Conservation (phyloP, 2,797 vertebrate genomes). For the Yasuhikotakia modesta region DNA sequence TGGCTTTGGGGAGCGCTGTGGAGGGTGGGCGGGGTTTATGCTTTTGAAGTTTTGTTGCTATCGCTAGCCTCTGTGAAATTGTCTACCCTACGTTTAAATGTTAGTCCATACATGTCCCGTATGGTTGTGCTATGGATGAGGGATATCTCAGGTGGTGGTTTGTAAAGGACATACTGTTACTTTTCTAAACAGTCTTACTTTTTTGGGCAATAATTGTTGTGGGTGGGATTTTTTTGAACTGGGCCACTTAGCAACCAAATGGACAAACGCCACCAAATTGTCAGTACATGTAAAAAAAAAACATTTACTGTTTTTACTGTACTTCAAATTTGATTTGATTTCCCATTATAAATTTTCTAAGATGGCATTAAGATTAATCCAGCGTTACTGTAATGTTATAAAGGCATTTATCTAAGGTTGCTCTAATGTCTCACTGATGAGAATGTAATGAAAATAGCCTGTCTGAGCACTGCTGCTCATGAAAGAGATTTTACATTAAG, state of each 20-base stretch:
- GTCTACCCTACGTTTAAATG: no score
- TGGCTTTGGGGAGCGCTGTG: no score
- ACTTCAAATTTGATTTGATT: not conserved
- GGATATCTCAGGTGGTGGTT: not conserved
- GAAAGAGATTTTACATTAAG: conserved; percentile 25
- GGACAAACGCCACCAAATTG: no score
- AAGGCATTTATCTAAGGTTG: conserved; percentile 7
- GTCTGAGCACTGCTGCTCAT: not conserved
- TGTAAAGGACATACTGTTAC: not conserved
- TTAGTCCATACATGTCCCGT: no score
- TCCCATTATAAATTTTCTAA: not conserved
- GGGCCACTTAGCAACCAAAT: not conserved
- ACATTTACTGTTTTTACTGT: not conserved
- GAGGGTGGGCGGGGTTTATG: no score
- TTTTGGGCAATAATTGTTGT: not conserved
- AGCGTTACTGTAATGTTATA: not conserved
- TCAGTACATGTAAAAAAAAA: no score
- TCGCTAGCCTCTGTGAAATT: no score
- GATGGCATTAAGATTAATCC: not conserved
- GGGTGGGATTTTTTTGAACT: not conserved
- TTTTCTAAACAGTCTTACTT: not conserved
- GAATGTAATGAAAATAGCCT: conserved; percentile 23
- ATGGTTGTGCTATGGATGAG: not conserved
- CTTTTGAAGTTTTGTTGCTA: no score
- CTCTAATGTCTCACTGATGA: conserved; percentile 10